Conservation (phyloP, 2,797 vertebrate genomes). For the Sebastolobus altivelis region DNA sequence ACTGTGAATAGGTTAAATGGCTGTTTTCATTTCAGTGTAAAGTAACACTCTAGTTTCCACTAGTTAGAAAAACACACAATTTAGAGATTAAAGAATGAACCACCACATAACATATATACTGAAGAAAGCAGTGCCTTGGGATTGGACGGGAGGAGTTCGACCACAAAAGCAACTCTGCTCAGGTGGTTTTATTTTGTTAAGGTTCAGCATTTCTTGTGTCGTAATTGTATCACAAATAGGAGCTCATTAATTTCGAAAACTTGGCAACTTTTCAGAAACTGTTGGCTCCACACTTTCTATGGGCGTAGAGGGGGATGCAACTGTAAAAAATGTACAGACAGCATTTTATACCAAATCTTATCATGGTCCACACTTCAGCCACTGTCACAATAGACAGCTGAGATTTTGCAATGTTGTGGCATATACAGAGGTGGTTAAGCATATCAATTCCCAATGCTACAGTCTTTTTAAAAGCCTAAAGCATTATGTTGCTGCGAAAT, state of each 20-base stretch:
- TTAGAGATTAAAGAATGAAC: background rate
- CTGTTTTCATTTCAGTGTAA: background rate
- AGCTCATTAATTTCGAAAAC: constrained; percentile 3
- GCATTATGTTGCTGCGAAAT: background rate
- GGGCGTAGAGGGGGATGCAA: background rate
- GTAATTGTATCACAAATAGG: constrained; percentile 6
- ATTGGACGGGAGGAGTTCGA: background rate
- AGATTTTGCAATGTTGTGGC: background rate
- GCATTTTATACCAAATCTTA: background rate
- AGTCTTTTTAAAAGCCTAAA: background rate
- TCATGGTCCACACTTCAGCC: background rate
- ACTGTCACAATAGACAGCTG: background rate
- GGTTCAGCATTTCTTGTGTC: constrained; percentile 8
- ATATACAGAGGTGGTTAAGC: background rate
- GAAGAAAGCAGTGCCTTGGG: background rate
- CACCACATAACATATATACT: background rate
- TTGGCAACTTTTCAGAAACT: background rate
- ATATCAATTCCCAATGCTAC: background rate
- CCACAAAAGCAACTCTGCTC: background rate
- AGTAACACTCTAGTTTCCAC: background rate
- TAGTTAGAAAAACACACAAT: background rate
- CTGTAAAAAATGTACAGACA: background rate
- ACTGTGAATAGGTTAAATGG: background rate
- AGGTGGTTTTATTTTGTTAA: constrained; percentile 3
- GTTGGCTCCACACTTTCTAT: constrained; percentile 7